These are phyloP conservation scores for Yponomeuta sedellus DNA, from an alignment of 2,888 invertebrate species.

Conservation along the genomic window DNA sequence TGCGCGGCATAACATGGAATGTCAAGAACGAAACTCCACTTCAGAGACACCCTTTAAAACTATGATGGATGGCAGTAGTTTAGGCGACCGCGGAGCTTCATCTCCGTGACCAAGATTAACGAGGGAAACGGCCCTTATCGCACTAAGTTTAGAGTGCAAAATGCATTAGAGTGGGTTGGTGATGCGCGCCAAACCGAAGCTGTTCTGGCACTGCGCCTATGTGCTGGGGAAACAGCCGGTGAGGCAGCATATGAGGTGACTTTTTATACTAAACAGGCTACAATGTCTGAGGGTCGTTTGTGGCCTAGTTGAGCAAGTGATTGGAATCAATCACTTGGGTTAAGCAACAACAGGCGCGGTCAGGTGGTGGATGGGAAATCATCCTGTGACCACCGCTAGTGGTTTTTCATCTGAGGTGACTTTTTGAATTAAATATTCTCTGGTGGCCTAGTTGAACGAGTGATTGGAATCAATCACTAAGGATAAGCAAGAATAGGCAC, in stretches of 20 bases:
- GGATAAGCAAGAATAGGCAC: too few relatives aligned
- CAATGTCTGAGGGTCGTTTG: too few relatives aligned
- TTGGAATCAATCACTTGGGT: too few relatives aligned
- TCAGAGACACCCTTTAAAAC: background rate
- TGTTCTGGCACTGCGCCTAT: background rate
- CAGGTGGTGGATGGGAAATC: too few relatives aligned
- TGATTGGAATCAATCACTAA: too few relatives aligned
- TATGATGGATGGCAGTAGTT: background rate
- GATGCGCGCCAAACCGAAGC: background rate
- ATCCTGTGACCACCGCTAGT: too few relatives aligned
- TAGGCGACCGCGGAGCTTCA: background rate
- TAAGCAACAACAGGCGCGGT: too few relatives aligned
- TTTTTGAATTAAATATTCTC: too few relatives aligned
- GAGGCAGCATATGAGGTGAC: background rate
- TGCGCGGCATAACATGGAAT: background rate
- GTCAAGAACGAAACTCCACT: background rate
- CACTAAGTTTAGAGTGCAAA: background rate
- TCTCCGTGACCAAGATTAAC: background rate
- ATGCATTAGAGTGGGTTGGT: background rate
- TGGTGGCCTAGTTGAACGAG: too few relatives aligned
- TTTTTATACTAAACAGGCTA: background rate
- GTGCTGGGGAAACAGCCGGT: background rate
- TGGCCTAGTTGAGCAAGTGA: too few relatives aligned
- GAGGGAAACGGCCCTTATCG: background rate
- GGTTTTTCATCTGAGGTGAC: too few relatives aligned